phyloP scores from a whole-genome alignment of 2,113 vertebrate genomes.

The Antechinus stuartii region DNA sequence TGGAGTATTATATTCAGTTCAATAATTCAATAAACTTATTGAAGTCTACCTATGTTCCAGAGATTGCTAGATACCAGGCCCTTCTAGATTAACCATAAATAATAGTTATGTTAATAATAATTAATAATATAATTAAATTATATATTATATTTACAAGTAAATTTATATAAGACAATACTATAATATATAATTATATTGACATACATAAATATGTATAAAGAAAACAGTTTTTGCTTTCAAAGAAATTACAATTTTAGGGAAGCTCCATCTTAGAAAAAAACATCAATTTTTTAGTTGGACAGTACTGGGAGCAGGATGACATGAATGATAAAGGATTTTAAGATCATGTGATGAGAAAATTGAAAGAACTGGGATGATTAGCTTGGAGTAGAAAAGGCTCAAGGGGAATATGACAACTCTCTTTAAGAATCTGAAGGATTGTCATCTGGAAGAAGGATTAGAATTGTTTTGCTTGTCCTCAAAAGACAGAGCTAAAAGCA shows the following conservation, averaged over 20 bases:
- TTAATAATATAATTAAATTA: no score
- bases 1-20: no score
- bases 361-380: background rate
- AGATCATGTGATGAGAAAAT: background rate
- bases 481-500: background rate
- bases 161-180: no score
- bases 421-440: background rate
- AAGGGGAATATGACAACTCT: background rate
- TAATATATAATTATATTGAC: no score
- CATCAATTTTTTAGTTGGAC: background rate
- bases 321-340: background rate
- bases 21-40: no score
- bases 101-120: no score
- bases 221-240: background rate
- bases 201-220: no score
- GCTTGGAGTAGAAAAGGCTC: background rate
- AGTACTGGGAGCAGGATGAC: background rate
- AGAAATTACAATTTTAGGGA: background rate
- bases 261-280: background rate
- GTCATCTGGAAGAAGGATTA: background rate
- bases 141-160: no score
- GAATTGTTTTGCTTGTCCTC: no score
- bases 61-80: no score
- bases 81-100: no score
- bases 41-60: no score